Evolutionary conservation across 2,113 vertebrate species (phyloP), one percentile per base, ranked within the genome.

Genomic region (Rhinichthys klamathensis): DNA sequence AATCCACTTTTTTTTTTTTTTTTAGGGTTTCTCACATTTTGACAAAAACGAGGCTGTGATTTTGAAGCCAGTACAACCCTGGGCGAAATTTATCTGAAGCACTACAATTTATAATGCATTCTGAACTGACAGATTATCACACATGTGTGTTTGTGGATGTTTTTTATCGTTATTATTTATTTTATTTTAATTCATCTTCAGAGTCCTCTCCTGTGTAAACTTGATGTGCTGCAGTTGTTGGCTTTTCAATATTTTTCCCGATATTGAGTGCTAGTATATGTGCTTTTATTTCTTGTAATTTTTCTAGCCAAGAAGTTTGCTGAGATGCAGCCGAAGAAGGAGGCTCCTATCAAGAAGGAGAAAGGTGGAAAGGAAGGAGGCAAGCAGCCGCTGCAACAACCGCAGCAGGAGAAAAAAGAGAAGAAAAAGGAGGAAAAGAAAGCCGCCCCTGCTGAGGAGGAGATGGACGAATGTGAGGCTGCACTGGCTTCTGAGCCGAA

Each of bases 281-380:
- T 44, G 69, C 38, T 49, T 74, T 72, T 6, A n/a, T 25, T 74
- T 35, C 13, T 0, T 9, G 30, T 10, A 41, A 2, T 86, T 79
- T 27, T 10, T 91, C 0, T 85, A 98, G 97, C 97, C 84, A 98
- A 96, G 90, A 98, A 96, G 90, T 98, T 98, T 93, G 92, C 96
- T 0, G 97, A 98, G 85, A 94, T 95, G 90, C 97, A 98, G 90
- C 97, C 97, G 30, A 98, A 96, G 88, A 98, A 96, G 84, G 97
- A 98, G 2, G 30, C 92, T 0, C 89, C 94, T 27, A 89, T 94
- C n/a, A 95, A 96, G 92, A 97, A 97, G 82, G 96, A 98, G 87
- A 97, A 97, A 82, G 91, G 69, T 63, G 90, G 67, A 25, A 97
- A 93, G 82, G 95, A 89, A 27, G 74, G 85, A 95, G 82, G 94